phyloP scores from a whole-genome alignment of 2,888 invertebrate species.

The Hermaeophaga mercurialis region DNA sequence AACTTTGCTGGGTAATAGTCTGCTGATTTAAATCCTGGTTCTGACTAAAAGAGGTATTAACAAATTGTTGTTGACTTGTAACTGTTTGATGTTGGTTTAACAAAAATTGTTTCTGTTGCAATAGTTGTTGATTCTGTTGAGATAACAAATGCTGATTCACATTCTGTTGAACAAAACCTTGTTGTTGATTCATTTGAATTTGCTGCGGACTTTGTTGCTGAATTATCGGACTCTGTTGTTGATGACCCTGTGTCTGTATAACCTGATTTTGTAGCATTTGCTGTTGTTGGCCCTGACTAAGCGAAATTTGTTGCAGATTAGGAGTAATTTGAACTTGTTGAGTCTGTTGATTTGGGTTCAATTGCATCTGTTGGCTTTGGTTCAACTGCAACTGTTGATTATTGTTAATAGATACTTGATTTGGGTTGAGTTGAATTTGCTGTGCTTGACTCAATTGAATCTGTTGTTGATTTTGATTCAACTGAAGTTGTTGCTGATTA shows the following conservation, averaged over 20 bases:
- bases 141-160: slow-evolving; percentile 36
- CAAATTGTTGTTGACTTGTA: slow-evolving; percentile 50
- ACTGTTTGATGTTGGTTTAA: slow-evolving; percentile 36
- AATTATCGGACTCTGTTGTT: slow-evolving; percentile 37
- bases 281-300: slow-evolving; percentile 46
- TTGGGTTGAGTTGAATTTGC: slow-evolving; percentile 54
- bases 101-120: slow-evolving; percentile 42
- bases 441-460: slow-evolving; percentile 46
- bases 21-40: slow-evolving; percentile 36
- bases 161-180: slow-evolving; percentile 35
- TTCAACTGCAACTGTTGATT: slow-evolving; percentile 34
- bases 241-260: slow-evolving; percentile 46
- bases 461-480: slow-evolving; percentile 34
- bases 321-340: slow-evolving; percentile 39
- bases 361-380: slow-evolving; percentile 41
- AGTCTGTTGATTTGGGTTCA: slow-evolving; percentile 41
- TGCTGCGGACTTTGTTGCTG: slow-evolving; percentile 50
- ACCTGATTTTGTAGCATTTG: slow-evolving; percentile 33
- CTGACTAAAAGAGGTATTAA: slow-evolving; percentile 54
- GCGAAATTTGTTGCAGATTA: slow-evolving; percentile 39
- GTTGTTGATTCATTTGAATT: slow-evolving; percentile 35
- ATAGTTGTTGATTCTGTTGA: slow-evolving; percentile 39
- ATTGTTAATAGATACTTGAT: slow-evolving; percentile 53
- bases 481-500: slow-evolving; percentile 30
- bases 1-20: slow-evolving; percentile 34